Conservation (phyloP, 2,113 vertebrate genomes). For the Gambusia holbrooki region DNA sequence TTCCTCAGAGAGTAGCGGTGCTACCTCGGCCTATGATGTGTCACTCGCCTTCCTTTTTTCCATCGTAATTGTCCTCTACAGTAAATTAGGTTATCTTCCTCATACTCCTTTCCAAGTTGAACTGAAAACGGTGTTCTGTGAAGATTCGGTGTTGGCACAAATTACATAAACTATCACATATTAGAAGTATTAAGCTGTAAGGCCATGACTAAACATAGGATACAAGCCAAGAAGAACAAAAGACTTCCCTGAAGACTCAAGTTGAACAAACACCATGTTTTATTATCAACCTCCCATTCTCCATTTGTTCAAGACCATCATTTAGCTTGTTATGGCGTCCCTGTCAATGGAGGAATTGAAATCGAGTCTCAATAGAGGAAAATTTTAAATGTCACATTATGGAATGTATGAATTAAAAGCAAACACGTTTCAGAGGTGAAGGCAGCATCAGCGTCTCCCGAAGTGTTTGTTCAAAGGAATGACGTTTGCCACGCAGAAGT, state of each 20-base stretch:
- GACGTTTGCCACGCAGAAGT: constrained; percentile 42
- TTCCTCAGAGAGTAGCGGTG: constrained; percentile 71
- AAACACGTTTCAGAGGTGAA: constrained; percentile 67
- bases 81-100: constrained; percentile 57
- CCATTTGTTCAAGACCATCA: constrained; percentile 62
- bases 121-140: constrained; percentile 39
- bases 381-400: constrained; percentile 62
- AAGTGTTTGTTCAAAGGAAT: constrained; percentile 70
- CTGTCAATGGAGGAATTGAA: constrained; percentile 56
- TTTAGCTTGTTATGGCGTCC: constrained; percentile 61
- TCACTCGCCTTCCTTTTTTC: constrained; percentile 44
- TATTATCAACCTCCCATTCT: constrained; percentile 57
- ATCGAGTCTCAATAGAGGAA: background rate
- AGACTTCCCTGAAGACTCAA: constrained; percentile 49
- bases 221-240: constrained; percentile 52
- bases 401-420: constrained; percentile 66
- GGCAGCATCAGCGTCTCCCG: constrained; percentile 44
- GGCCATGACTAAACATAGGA: constrained; percentile 52
- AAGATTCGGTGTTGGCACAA: constrained; percentile 43
- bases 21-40: constrained; percentile 63
- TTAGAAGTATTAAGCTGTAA: constrained; percentile 49
- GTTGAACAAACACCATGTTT: constrained; percentile 70
- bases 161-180: constrained; percentile 39
- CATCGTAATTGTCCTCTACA: constrained; percentile 55
- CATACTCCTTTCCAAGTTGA: constrained; percentile 51